Evolutionary conservation across 1,140 invertebrate genomes (phyloP).

Genomic region (Manduca sexta): DNA sequence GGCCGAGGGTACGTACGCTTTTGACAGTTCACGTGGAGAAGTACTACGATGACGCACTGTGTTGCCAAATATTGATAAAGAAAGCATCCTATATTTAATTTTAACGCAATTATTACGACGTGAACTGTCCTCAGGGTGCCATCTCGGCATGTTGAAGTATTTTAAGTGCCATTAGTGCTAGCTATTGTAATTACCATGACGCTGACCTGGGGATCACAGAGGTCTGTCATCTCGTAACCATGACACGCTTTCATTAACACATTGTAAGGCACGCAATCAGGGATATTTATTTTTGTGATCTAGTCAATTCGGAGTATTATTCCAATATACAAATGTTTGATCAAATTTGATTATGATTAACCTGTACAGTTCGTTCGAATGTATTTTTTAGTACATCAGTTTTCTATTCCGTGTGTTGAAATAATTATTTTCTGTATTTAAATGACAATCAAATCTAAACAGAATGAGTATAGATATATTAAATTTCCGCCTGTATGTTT

Average conservation of each 20-base stretch:
- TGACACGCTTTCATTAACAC: constrained; percentile 4
- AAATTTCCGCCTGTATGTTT: constrained; percentile 1
- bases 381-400: neutral
- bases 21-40: no score
- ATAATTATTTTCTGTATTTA: no score
- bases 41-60: no score
- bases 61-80: no score
- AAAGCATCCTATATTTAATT: no score
- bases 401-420: no score
- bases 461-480: neutral
- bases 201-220: constrained; percentile 12
- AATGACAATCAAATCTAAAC: no score
- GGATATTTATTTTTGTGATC: constrained; percentile 33
- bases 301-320: constrained; percentile 38
- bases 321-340: constrained; percentile 15
- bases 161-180: constrained; percentile 43
- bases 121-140: no score
- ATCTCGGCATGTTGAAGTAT: neutral
- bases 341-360: no score
- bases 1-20: no score
- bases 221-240: no score
- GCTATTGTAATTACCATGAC: constrained; percentile 14
- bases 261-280: constrained; percentile 9
- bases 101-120: no score
- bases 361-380: neutral